Evolutionary conservation across 2,797 vertebrate genomes (phyloP).

Genomic region (Zonotrichia albicollis): DNA sequence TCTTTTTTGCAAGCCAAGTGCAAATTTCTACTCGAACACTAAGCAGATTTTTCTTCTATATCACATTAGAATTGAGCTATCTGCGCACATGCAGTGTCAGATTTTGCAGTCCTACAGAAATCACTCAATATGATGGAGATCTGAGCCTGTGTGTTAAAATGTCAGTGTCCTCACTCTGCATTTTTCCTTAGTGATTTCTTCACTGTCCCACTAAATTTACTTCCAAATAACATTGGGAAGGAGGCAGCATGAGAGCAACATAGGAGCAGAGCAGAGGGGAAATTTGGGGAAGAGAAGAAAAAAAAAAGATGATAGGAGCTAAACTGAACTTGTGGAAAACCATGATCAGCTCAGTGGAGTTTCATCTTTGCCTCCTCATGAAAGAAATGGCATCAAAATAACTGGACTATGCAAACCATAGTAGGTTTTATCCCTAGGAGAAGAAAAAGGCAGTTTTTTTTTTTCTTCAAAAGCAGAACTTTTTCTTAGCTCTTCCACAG

Average conservation of each 20-base stretch:
- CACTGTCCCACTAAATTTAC: not conserved
- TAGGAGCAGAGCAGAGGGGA: not conserved
- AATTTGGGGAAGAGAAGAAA: not conserved
- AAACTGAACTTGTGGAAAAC: not conserved
- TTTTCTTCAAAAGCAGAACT: not conserved
- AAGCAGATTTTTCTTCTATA: not conserved
- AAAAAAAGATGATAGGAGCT: not conserved
- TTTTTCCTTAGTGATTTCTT: not conserved
- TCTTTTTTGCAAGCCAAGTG: not conserved
- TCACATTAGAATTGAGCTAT: not conserved
- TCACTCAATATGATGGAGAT: not conserved
- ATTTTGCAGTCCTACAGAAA: not conserved
- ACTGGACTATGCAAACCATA: not conserved
- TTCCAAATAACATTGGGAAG: not conserved
- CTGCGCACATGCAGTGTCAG: not conserved
- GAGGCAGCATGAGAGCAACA: not conserved
- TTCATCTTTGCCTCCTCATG: not conserved
- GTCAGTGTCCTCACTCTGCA: not conserved
- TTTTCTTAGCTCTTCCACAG: not conserved
- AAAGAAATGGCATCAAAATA: not conserved
- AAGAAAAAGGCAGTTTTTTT: fast-evolving
- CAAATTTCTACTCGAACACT: not conserved
- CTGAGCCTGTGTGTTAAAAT: not conserved
- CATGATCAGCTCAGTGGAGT: not conserved
- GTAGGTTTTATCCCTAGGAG: not conserved